Evolutionary conservation across 1,140 invertebrate genomes (phyloP).

Genomic region (Drosophila busckii): DNA sequence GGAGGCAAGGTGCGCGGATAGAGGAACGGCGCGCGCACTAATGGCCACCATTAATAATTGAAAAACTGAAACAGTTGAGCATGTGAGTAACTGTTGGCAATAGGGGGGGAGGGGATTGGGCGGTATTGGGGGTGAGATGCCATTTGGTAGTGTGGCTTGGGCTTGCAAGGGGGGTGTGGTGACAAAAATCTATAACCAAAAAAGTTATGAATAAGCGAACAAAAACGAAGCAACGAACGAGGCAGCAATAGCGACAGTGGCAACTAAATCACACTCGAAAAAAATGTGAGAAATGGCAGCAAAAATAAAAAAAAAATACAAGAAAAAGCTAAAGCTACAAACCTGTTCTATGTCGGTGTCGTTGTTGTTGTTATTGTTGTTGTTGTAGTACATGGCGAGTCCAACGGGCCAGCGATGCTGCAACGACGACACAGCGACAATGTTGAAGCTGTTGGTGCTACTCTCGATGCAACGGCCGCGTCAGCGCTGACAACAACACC

Average conservation of each 20-base stretch:
- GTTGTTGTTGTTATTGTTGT: constrained; percentile 35
- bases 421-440: constrained; percentile 56
- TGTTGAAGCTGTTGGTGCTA: constrained; percentile 46
- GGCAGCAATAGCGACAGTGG: constrained; percentile 3
- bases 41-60: constrained; percentile 77
- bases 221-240: constrained; percentile 41
- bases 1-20: not conserved
- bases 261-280: constrained; percentile 3
- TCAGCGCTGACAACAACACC: not conserved
- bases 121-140: constrained; percentile 16
- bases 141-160: constrained; percentile 13
- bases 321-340: constrained; percentile 48
- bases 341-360: constrained; percentile 68
- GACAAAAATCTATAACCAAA: constrained; percentile 76
- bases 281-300: not conserved
- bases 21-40: constrained; percentile 59
- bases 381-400: constrained; percentile 57
- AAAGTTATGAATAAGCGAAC: constrained; percentile 73
- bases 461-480: constrained; percentile 26
- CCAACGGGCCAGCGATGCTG: constrained; percentile 51
- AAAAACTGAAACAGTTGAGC: constrained; percentile 76
- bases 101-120: constrained; percentile 8
- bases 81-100: constrained; percentile 44
- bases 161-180: constrained; percentile 28
- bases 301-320: not conserved